Percentiles rank a stretch among this genome's conserved stretches.
These are phyloP conservation scores for Lipophrys pholis DNA, from an alignment of 2,113 vertebrate species.

Conservation along the genomic window DNA sequence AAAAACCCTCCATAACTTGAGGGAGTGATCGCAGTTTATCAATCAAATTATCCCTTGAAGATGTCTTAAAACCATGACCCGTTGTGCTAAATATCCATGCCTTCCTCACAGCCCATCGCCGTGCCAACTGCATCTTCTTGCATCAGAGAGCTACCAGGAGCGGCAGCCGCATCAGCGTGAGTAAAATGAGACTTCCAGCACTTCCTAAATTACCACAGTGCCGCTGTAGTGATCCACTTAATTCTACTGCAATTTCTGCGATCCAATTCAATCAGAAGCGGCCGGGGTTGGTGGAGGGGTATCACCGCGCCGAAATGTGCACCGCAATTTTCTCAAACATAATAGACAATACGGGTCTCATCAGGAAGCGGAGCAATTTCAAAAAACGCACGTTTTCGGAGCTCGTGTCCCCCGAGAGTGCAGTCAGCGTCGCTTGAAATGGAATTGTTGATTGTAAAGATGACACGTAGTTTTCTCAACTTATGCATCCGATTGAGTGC, in stretches of 20 bases:
- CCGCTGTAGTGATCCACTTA: constrained; percentile 37
- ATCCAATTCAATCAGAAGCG: constrained; percentile 41
- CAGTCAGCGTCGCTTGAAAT: constrained; percentile 5
- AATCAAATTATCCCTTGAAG: too few species aligned
- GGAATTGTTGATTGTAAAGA: not conserved
- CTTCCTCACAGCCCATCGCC: not conserved
- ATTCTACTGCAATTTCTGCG: constrained; percentile 47
- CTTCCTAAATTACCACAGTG: constrained; percentile 40
- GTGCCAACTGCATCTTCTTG: not conserved
- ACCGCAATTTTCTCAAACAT: constrained; percentile 34
- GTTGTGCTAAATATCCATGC: too few species aligned
- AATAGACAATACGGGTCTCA: constrained; percentile 32
- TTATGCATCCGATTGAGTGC: not conserved
- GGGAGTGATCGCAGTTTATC: too few species aligned
- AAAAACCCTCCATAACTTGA: too few species aligned
- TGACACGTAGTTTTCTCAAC: not conserved
- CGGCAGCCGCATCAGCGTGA: constrained; percentile 6
- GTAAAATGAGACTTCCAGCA: constrained; percentile 49
- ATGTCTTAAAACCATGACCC: too few species aligned
- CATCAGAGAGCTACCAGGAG: not conserved
- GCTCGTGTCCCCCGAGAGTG: constrained; percentile 1
- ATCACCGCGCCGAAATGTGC: not conserved
- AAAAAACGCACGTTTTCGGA: constrained; percentile 30
- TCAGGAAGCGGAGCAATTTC: constrained; percentile 29
- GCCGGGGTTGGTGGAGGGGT: constrained; percentile 4